Percentiles rank a stretch among this genome's conserved stretches.
These are phyloP conservation scores for Agapostemon virescens DNA, from an alignment of 2,888 invertebrate genomes.

Conservation along the genomic window DNA sequence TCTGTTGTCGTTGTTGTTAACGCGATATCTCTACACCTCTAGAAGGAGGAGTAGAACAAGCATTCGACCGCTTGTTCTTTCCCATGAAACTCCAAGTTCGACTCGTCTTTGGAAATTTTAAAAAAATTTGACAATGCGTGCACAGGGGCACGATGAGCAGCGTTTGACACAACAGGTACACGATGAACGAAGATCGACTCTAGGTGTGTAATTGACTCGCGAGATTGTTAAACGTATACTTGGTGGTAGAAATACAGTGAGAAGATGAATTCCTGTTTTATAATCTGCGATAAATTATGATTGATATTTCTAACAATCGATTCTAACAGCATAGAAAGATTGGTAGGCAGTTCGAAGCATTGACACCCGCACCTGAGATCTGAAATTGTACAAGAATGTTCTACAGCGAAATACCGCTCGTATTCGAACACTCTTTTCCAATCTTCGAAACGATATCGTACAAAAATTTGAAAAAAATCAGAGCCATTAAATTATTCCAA, in stretches of 20 bases:
- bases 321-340: conserved; percentile 1
- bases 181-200: conserved; percentile 3
- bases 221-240: conserved; percentile 9
- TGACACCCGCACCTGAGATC: not conserved
- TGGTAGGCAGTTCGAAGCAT: conserved; percentile 2
- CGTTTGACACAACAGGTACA: conserved; percentile 12
- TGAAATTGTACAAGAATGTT: not conserved
- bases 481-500: not conserved
- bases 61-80: no score
- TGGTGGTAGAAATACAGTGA: conserved; percentile 10
- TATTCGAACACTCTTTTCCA: not conserved
- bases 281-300: not conserved
- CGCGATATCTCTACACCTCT: not conserved
- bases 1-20: not conserved
- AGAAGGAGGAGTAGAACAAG: not conserved
- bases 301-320: not conserved
- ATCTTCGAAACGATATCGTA: not conserved
- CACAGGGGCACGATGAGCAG: conserved; percentile 5
- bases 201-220: conserved; percentile 22
- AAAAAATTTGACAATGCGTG: conserved; percentile 3
- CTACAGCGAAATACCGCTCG: not conserved
- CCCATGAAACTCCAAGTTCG: not conserved
- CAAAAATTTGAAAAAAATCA: not conserved
- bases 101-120: conserved; percentile 3
- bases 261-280: not conserved